Base-by-base conservation (phyloP, 2,113 vertebrate species). In the Otis tarda region DNA sequence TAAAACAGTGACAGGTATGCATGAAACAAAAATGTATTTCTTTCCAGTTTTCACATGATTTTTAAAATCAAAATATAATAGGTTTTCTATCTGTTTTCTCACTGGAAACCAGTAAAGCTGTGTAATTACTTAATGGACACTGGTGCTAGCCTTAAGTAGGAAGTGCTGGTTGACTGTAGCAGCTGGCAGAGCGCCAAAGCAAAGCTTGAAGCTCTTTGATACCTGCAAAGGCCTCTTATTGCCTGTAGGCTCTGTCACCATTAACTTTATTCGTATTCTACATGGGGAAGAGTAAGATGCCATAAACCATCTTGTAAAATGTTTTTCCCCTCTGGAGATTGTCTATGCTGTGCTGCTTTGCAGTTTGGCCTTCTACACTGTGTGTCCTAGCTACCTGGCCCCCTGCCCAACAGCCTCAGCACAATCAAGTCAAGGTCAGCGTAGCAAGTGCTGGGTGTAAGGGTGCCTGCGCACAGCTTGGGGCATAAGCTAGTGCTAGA, bases 191-290 rank as follows among this genome's bases (percentile, higher is more conserved):
- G 53, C 41, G 65, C 94, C 89, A 95, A 94, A 95, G 53, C 89
- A 93, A 95, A 95, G 95, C 77, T 94, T 68, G 91, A 53, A 82
- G 81, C 81, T 49, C 83, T 93, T 89, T 94, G 94, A 93, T 95
- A 92, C 87, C 91, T 95, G 91, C 87, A 79, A 93, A 94, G 69
- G 73, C 86, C 69, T 94, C 96, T 96, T 94, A 64, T 82, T 92
- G 76, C 91, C 83, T 83, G 68, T 81, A 25, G 86, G 73, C 45
- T 93, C 93, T 91, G 96, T 95, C 94, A 76, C 91, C 77, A 21
- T 96, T 49, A 68, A 57, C 60, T 12, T 95, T 61, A 91, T 93
- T 94, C 87, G 71, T 78, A 16, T 68, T 87, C 60, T 89, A 65
- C 11, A 0, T 69, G 79, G 77, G 94, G 52, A 70, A 84, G 89